Conservation (phyloP, 2,113 vertebrate genomes). For the Grallaria varia region DNA sequence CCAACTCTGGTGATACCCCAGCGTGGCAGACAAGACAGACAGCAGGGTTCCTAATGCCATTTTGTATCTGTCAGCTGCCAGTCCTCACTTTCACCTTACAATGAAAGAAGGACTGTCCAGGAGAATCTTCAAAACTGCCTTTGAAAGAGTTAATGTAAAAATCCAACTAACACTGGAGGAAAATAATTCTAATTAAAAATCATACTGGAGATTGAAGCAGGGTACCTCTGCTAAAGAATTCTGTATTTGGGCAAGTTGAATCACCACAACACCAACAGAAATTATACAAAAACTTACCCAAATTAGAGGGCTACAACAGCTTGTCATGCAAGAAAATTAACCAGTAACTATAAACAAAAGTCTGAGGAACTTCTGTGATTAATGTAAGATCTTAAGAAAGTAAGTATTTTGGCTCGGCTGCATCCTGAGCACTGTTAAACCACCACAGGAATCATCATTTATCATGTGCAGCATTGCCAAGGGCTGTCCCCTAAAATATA, state of each 20-base stretch:
- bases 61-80: neutral
- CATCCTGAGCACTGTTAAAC: neutral
- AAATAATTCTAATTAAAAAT: neutral
- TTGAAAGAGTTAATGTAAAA: neutral
- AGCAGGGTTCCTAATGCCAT: neutral
- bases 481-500: neutral
- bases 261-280: neutral
- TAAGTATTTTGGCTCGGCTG: neutral
- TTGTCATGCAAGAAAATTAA: neutral
- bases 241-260: neutral
- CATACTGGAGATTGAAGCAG: neutral
- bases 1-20: neutral
- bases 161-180: neutral
- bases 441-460: neutral
- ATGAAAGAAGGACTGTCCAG: neutral
- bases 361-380: neutral
- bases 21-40: neutral
- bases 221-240: neutral
- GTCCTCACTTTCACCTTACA: neutral
- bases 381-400: neutral
- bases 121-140: neutral
- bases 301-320: neutral
- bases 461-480: neutral
- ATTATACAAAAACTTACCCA: neutral
- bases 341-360: neutral